Evolutionary conservation across 2,888 invertebrate species (phyloP), one percentile per base, ranked within the genome.

Genomic region (Synanthedon myopaeformis): DNA sequence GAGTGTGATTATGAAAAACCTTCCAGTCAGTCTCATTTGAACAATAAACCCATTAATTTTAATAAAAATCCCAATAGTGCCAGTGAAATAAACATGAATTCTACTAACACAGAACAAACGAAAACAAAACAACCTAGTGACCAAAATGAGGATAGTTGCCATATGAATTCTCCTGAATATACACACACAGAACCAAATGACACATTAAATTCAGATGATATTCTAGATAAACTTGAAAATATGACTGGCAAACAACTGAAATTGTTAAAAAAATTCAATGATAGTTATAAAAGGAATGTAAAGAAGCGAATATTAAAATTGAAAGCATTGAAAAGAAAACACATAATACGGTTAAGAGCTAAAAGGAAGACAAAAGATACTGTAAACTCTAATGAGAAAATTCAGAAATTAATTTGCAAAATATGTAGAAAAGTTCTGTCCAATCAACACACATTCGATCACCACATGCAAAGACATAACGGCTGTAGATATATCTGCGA

Each of bases 381-480:
- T 23, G 49, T 10, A 42, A 19, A 41, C 13, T 13, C 23, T n/a
- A 8, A 11, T 41, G 42, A 49, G 41, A 50, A 51, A 4, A 8
- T 13, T 41, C 11, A 49, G 14, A 50, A 51, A 4, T 61, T 76
- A 19, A 55, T 60, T 11, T 85, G 85, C 54, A 66, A 71, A 28
- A 59, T 80, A 42, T 85, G 85, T 55, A 61, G 72, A 2, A 79
- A 74, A 62, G 64, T 68, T 0, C 61, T 84, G 41, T 73, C 80
- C 0, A 82, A 78, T 49, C 65, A 59, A 4, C 52, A 64, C 2
- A 78, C 82, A 0, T 83, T 73, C 19, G 61, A 71, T 13, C 67
- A 73, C 49, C 86, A 86, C 45, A 82, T 83, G 81, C 76, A 82
- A 62, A 64, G 78, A 1, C 86, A 85, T 51, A 77, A 63, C 1